phyloP scores from a whole-genome alignment of 2,113 vertebrate species.

The Gymnobelideus leadbeateri region DNA sequence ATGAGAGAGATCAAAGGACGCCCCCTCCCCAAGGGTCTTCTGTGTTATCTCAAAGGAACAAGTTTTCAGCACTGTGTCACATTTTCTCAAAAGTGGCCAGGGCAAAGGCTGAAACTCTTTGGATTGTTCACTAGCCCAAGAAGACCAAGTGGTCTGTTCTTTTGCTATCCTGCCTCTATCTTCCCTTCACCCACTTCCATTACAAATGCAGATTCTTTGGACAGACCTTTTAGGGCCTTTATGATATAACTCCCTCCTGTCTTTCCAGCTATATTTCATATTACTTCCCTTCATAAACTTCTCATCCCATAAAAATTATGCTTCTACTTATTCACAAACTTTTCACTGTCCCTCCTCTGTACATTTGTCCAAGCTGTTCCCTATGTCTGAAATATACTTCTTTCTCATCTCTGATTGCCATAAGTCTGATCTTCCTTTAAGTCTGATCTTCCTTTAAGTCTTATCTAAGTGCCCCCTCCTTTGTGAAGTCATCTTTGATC shows the following conservation, averaged over 20 bases:
- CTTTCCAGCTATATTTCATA: too few species aligned
- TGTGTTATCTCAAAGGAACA: too few species aligned
- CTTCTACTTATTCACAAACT: not conserved
- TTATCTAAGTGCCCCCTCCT: not conserved
- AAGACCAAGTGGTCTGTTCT: too few species aligned
- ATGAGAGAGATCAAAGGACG: not conserved
- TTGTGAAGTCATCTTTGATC: not conserved
- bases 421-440: not conserved
- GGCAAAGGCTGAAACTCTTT: not conserved
- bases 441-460: too few species aligned
- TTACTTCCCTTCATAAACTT: not conserved
- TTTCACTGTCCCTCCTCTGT: not conserved
- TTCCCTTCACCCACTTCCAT: not conserved
- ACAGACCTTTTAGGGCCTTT: not conserved
- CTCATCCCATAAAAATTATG: not conserved
- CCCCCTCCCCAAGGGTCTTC: too few species aligned
- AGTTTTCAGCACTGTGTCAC: too few species aligned
- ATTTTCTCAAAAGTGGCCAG: not conserved
- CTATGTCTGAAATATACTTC: not conserved
- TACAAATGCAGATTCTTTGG: not conserved
- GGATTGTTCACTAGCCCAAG: not conserved
- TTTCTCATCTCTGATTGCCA: not conserved
- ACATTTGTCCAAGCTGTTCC: not conserved
- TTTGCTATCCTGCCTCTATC: not conserved
- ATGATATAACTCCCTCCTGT: not conserved